Evolutionary conservation across 1,140 invertebrate genomes (phyloP), one percentile per base, ranked within the genome.

Genomic region (Procambarus clarkii): DNA sequence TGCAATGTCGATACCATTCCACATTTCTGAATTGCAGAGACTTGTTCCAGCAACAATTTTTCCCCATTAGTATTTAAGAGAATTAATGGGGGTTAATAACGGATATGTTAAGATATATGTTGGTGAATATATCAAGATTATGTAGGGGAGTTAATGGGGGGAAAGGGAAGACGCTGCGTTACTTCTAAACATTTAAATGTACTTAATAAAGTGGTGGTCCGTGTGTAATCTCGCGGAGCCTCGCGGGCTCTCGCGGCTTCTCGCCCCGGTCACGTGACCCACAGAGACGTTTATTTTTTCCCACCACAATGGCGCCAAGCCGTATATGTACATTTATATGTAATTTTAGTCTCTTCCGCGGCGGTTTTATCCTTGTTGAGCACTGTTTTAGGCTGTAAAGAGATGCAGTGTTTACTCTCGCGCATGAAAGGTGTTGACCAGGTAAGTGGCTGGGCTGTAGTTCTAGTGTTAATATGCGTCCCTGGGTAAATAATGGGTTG

Each of bases 261-360:
- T 94, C 93, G 93, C 93, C 87, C 93, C 91, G 93, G 94, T 95
- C 95, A 96, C 95, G 95, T 96, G 95, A 95, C 94, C 93, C 94
- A 93, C 93, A 94, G 94, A 94, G 94, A 95, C 94, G 95, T 94
- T 95, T 95, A 94, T 95, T 95, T 95, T 95, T 95, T 95, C 92
- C 94, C 94, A 94, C 94, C 94, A 95, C 95, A 95, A 95, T 95
- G 95, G 95, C 95, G 95, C 95, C 95, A 96, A 96, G 95, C 94
- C 94, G 91, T 93, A 91, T 91, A 92, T 93, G 92, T 93, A 89
- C 88, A 91, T 82, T 93, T 93, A 93, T 92, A 80, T 92, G 88
- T 93, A 88, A 94, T 94, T 94, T 94, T 94, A 94, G 94, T 93
- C 94, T 94, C 94, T 94, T 94, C 94, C 94, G 94, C 95, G 94